Evolutionary conservation across 2,888 invertebrate species (phyloP), one percentile per base, ranked within the genome.

Genomic region (Stenurella melanura): DNA sequence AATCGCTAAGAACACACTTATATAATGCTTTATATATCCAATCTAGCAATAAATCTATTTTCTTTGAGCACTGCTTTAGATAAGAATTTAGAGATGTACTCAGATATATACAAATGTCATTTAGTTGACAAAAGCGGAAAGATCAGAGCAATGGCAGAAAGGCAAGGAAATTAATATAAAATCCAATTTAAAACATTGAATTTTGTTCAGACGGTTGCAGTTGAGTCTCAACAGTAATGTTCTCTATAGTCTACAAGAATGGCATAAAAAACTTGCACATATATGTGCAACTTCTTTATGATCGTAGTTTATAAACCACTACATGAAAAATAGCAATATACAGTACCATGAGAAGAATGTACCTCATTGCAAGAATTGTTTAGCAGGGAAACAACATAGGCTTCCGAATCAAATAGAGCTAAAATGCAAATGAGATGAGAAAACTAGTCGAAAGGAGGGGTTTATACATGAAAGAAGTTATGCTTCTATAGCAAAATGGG

Each of bases 291-390:
- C 42, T n/a, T n/a, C n/a, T n/a, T n/a, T n/a, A n/a, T n/a, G n/a
- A n/a, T n/a, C n/a, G n/a, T n/a, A n/a, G n/a, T n/a, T n/a, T n/a
- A n/a, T n/a, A n/a, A 12, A 12, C 9, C 15, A 10, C 30, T 61
- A 5, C n/a, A n/a, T n/a, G n/a, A 61, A 61, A 61, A 61, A 50
- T n/a, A n/a, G 42, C 42, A 42, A 42, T 42, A 42, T 42, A 42
- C 42, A 42, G 42, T 42, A 42, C 42, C 42, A 42, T 15, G 42
- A 42, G 3, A 42, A 15, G 42, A 42, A 42, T 42, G 42, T 15
- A 42, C 42, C 42, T 42, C 15, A 15, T 42, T 42, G 42, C 15
- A 42, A 42, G 42, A 15, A 42, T 11, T 42, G 42, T 4, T 42
- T 42, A 42, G 42, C 42, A 15, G 42, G 4, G 4, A 38, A 38